Conservation (phyloP, 2,113 vertebrate genomes). For the Tor tambroides region DNA sequence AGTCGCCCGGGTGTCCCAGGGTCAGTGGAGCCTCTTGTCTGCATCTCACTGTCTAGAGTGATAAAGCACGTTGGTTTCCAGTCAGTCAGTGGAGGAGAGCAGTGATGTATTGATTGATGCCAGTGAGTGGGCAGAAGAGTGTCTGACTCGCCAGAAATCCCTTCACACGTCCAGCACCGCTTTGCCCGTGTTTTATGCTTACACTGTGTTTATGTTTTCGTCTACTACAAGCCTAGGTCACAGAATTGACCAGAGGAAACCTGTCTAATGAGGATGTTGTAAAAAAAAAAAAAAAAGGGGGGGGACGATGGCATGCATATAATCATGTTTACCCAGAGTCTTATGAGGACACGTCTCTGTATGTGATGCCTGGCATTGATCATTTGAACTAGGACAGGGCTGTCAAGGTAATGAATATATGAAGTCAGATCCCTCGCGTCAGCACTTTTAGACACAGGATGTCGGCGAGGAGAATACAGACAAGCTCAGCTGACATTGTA, state of each 20-base stretch:
- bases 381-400: constrained; percentile 44
- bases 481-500: constrained; percentile 51
- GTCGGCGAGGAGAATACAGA: constrained; percentile 45
- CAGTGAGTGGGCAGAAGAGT: constrained; percentile 70
- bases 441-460: constrained; percentile 52
- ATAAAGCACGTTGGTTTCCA: constrained; percentile 42
- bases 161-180: constrained; percentile 44
- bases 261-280: constrained; percentile 42
- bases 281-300: not conserved
- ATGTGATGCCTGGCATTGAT: constrained; percentile 45
- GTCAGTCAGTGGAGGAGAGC: constrained; percentile 59
- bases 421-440: constrained; percentile 46
- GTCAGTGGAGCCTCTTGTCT: constrained; percentile 41
- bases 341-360: constrained; percentile 47
- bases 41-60: constrained; percentile 19
- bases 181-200: constrained; percentile 3
- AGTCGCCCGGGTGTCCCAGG: not conserved
- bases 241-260: constrained; percentile 38
- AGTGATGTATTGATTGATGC: constrained; percentile 76
- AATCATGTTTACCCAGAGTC: constrained; percentile 35
- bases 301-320: not conserved
- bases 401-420: constrained; percentile 61
- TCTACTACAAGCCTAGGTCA: constrained; percentile 31
- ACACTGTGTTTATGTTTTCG: constrained; percentile 27
- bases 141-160: constrained; percentile 67